Evolutionary conservation across 2,113 vertebrate species (phyloP).

Genomic region (Delphinapterus leucas): DNA sequence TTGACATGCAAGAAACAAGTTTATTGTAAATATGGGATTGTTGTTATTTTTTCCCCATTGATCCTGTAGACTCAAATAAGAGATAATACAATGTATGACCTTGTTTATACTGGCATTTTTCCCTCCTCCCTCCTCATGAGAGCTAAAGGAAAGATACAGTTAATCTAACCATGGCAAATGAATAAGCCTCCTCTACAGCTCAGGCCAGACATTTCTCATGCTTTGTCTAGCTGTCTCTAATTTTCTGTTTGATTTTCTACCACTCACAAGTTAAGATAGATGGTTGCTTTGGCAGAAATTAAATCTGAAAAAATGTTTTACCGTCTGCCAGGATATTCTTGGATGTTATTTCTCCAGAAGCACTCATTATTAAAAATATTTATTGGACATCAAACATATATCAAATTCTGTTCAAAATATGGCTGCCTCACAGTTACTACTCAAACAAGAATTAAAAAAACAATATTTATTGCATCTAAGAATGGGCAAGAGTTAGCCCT

Average conservation of each 20-base stretch:
- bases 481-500: constrained; percentile 2
- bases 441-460: constrained; percentile 8
- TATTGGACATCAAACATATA: constrained; percentile 61
- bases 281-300: constrained; percentile 56
- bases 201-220: constrained; percentile 44
- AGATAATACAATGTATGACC: not conserved
- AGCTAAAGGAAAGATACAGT: constrained; percentile 24
- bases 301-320: constrained; percentile 67
- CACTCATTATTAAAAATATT: constrained; percentile 73
- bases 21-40: not conserved
- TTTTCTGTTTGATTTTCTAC: constrained; percentile 69
- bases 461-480: not conserved
- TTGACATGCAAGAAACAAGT: not conserved
- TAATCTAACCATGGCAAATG: constrained; percentile 38
- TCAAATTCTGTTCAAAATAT: constrained; percentile 55
- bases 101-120: not conserved
- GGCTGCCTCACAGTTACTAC: constrained; percentile 29
- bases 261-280: constrained; percentile 41
- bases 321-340: constrained; percentile 66
- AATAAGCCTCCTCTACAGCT: not conserved
- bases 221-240: constrained; percentile 65
- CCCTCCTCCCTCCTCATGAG: not conserved
- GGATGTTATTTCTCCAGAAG: constrained; percentile 56
- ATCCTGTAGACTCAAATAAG: constrained; percentile 3
- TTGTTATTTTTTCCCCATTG: not conserved